Evolutionary conservation across 2,888 invertebrate genomes (phyloP).

Genomic region (Lochmaea capreae): DNA sequence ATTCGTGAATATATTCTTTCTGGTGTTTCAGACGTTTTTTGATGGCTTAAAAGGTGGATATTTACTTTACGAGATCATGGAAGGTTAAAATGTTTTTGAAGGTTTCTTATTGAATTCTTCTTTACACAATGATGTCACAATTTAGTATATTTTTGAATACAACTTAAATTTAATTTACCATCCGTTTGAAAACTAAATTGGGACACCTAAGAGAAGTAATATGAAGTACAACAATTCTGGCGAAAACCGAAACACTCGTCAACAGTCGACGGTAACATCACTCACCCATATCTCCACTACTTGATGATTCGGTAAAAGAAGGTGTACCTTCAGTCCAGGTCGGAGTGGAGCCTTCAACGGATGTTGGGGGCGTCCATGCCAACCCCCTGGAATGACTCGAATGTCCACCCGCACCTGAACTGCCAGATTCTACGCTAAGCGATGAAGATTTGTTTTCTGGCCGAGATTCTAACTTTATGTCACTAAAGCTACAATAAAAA

Average conservation of each 20-base stretch:
- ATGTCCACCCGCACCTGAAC: conserved; percentile 66
- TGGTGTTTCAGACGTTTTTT: too few relatives aligned
- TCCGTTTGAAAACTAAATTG: not conserved
- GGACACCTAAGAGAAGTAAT: not conserved
- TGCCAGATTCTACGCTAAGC: conserved; percentile 73
- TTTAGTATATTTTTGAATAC: too few relatives aligned
- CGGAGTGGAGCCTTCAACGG: conserved; percentile 92
- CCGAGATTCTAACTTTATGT: conserved; percentile 77
- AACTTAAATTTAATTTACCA: not conserved
- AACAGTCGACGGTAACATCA: conserved; percentile 50
- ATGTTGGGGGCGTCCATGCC: conserved; percentile 87
- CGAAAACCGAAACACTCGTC: conserved; percentile 18
- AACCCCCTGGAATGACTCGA: conserved; percentile 67
- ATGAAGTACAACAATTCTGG: conserved; percentile 6
- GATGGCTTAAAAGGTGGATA: not conserved
- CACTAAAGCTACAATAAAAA: conserved; percentile 72
- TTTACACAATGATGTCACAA: too few relatives aligned
- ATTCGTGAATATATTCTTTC: too few relatives aligned
- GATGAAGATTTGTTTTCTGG: conserved; percentile 71
- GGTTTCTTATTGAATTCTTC: too few relatives aligned
- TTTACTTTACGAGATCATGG: not conserved
- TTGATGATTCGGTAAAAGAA: conserved; percentile 96
- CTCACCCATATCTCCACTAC: conserved; percentile 89
- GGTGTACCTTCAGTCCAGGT: conserved; percentile 99
- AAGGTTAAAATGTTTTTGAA: too few relatives aligned